Base-by-base conservation (phyloP, 1,140 invertebrate species). In the Pseudoatta argentina region DNA sequence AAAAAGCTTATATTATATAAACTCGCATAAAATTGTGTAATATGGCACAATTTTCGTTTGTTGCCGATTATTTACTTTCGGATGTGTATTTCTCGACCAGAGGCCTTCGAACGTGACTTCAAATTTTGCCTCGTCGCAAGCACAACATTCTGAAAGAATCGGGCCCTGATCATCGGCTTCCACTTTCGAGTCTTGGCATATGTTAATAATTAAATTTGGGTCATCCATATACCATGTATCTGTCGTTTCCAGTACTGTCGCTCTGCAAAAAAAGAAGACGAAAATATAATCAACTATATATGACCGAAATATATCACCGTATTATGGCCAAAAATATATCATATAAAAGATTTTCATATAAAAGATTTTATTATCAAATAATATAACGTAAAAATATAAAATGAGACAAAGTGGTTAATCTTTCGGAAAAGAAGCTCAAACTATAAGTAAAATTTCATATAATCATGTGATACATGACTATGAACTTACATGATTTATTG, bases 21-120 rank as follows among this genome's bases (percentile, higher is more conserved):
- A 44, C 39, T 44, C 1, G 39, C 7, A 34, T 44, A 44, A 51
- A 69, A 44, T 69, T 24, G 24, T 66, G 7, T 44, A 21, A 64
- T 63, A 66, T 34, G 34, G 7, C 7, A 39, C 7, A 53, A 16
- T 51, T 69, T 73, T 53, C 1, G 3, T 14, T n/a, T 34, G 44
- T 30, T 24, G 3, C 61, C 30, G 73, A 39, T 34, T 18, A 51
- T 71, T 66, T 30, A 93, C 95, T 94, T 99, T 99, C 0, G 99
- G 99, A 95, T 99, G 99, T 0, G 99, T 99, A 91, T 99, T 98
- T 24, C 98, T 96, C 0, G 99, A 99, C 99, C 99, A 99, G 3
- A 99, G 96, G 2, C 99, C 99, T 95, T 99, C 98, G 94, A 99
- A 99, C 18, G 97, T 98, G 2, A 98, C 96, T 95, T 99, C 98